phyloP scores from a whole-genome alignment of 1,140 invertebrate genomes.

The Nylanderia fulva region DNA sequence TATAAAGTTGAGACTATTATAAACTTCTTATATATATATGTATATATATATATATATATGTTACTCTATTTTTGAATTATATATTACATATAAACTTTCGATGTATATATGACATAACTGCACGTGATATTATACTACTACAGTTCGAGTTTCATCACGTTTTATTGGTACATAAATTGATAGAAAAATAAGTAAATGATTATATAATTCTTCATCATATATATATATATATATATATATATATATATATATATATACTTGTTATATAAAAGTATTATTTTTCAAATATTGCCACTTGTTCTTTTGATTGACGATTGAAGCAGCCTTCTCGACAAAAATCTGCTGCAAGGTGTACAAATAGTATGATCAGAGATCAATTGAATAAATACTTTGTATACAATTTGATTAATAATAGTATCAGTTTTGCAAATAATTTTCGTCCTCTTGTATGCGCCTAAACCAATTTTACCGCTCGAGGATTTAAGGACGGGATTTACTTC shows the following conservation, averaged over 20 bases:
- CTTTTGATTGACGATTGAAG: background rate
- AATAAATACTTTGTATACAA: background rate
- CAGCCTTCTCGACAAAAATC: background rate
- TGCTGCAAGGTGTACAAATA: background rate
- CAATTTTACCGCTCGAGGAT: background rate
- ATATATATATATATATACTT: background rate
- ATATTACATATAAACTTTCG: too few relatives aligned
- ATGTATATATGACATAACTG: background rate
- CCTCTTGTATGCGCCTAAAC: background rate
- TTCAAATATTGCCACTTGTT: background rate
- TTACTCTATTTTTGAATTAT: too few relatives aligned
- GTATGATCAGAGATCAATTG: background rate
- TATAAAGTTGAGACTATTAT: too few relatives aligned
- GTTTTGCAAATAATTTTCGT: background rate
- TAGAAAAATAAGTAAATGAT: background rate
- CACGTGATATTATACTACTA: background rate
- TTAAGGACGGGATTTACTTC: slow-evolving; percentile 30
- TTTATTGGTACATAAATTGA: slow-evolving; percentile 18
- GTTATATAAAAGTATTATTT: background rate
- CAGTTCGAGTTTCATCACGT: too few relatives aligned
- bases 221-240: too few relatives aligned
- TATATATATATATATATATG: background rate
- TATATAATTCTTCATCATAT: slow-evolving; percentile 19
- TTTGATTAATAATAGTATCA: background rate
- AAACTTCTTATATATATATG: background rate